Base-by-base conservation (phyloP, 2,888 invertebrate genomes). In the Ichneumoninae sp. region DNA sequence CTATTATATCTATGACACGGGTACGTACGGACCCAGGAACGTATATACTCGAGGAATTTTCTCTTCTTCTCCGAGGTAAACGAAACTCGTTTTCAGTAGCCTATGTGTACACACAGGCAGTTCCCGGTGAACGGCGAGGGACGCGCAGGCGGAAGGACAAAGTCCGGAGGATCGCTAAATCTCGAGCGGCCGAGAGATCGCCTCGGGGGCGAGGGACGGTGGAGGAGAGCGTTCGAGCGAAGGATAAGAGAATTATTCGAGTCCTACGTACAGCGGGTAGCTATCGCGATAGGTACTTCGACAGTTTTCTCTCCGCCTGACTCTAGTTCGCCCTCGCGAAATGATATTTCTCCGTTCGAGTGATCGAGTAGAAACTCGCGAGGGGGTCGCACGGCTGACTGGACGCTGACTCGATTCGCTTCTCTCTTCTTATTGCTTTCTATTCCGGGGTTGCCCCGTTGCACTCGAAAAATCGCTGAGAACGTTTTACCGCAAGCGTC, bases 321-420 rank as follows among this genome's bases (percentile, higher is more conserved):
- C 60, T 81, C 77, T 47, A 36, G 57, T 60, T 47, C 33, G 19
- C 40, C 30, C 52, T 10, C 54, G 47, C 60, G 54, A 81, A 80
- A 81, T 81, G 79, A 86, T 86, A 79, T 83, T 84, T 85, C 70
- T 76, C 75, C 78, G 68, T 79, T 75, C 74, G 87, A 88, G 86
- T 85, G 88, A 88, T 81, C 83, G 82, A 89, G 88, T 26, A 66
- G 74, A 81, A 77, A 57, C 63, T 81, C 54, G 89, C 90, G 88
- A 88, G 87, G 88, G 88, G 87, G 85, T 87, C 90, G 89, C 90
- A 87, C 60, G 81, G 84, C 84, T 81, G 81, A 81, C 84, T 81
- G 84, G 75, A 85, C 84, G 84, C 84, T 84, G 84, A 84, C 84
- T 85, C 84, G 84, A 84, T 84, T 84, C 74, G 13, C 74, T 50